Percentiles rank a stretch among this genome's conserved stretches.
These are phyloP conservation scores for Steinernema feltiae DNA, from an alignment of 1,140 invertebrate genomes.

Conservation along the genomic window DNA sequence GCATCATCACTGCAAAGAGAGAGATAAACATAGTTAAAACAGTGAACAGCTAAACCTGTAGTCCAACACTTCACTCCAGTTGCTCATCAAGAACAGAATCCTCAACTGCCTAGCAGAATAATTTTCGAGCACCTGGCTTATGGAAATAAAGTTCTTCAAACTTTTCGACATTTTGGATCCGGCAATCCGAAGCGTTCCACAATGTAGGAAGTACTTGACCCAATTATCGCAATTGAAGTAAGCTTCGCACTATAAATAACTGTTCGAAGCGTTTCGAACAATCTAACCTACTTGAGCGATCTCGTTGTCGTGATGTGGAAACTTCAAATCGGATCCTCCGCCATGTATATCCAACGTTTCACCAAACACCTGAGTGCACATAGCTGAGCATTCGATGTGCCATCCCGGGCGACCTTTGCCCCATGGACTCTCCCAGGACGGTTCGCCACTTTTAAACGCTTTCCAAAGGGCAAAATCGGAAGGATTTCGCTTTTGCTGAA, in stretches of 20 bases:
- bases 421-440: slow-evolving; percentile 93
- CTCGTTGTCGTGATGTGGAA: slow-evolving; percentile 99
- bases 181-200: slow-evolving; percentile 91
- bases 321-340: slow-evolving; percentile 93
- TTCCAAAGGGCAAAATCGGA: slow-evolving; percentile 99
- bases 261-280: background rate
- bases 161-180: slow-evolving; percentile 99
- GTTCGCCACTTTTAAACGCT: slow-evolving; percentile 88
- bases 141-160: slow-evolving; percentile 96
- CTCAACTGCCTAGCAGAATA: slow-evolving; percentile 81
- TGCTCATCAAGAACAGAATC: slow-evolving; percentile 87
- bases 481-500: slow-evolving; percentile 75
- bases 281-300: slow-evolving; percentile 76
- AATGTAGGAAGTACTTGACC: slow-evolving; percentile 96
- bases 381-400: slow-evolving; percentile 99
- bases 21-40: background rate
- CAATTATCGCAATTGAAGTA: slow-evolving; percentile 78
- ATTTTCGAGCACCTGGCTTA: slow-evolving; percentile 76
- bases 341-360: slow-evolving; percentile 89
- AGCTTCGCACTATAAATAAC: slow-evolving; percentile 65
- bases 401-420: slow-evolving; percentile 81
- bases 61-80: slow-evolving; percentile 95
- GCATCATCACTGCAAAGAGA: slow-evolving; percentile 65
- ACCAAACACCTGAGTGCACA: slow-evolving; percentile 87
- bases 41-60: slow-evolving; percentile 77